Conservation (phyloP, 2,888 invertebrate species). For the Lumbricus terrestris region DNA sequence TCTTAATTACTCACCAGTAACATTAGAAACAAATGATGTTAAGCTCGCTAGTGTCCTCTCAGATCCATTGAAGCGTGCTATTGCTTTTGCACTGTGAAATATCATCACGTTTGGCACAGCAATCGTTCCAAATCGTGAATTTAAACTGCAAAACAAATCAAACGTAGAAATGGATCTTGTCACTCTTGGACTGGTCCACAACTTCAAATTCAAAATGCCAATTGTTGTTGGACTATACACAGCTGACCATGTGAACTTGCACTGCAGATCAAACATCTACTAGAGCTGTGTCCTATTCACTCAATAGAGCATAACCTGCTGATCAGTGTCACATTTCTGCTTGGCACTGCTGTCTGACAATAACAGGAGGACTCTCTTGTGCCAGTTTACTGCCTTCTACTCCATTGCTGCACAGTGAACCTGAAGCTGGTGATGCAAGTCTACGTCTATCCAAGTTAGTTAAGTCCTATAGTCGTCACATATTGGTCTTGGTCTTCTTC, state of each 20-base stretch:
- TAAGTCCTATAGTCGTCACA: background rate
- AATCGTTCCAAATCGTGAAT: constrained; percentile 57
- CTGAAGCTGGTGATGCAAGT: background rate
- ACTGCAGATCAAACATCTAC: no score
- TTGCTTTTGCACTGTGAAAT: constrained; percentile 55
- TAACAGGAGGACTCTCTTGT: background rate
- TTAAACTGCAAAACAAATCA: constrained; percentile 46
- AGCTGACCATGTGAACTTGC: no score
- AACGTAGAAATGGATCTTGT: background rate
- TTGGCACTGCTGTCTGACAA: background rate
- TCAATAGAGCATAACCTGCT: no score
- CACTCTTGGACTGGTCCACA: no score
- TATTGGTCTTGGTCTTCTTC: background rate
- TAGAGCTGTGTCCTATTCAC: no score
- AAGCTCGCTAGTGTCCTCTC: constrained; percentile 78
- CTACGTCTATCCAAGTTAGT: background rate
- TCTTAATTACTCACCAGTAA: constrained; percentile 47
- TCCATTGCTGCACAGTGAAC: no score
- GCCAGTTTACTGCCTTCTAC: background rate
- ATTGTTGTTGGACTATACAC: no score
- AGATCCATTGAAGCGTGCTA: constrained; percentile 61
- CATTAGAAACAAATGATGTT: constrained; percentile 51
- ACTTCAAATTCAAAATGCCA: no score
- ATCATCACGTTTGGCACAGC: constrained; percentile 58
- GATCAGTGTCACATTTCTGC: background rate